phyloP scores from a whole-genome alignment of 2,797 vertebrate species.

The Hippopotamyrus pictus region DNA sequence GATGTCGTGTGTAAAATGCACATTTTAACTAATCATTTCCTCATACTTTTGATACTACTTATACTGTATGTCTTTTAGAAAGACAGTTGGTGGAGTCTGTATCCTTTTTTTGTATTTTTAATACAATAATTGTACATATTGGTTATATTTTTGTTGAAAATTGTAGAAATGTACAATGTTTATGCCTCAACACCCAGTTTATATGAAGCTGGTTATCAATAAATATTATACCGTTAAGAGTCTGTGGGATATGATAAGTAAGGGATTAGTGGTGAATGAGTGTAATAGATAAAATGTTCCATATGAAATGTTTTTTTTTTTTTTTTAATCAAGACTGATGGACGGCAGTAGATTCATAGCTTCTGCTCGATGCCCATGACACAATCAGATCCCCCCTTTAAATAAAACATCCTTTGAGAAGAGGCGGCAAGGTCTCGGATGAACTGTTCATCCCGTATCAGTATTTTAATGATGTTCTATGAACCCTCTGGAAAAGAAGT shows the following conservation, averaged over 20 bases:
- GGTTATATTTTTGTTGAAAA: slow-evolving; percentile 99
- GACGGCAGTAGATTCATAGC: not conserved
- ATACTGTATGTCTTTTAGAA: slow-evolving; percentile 91
- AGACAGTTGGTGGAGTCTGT: slow-evolving; percentile 84
- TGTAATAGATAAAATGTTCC: not conserved
- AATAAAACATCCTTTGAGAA: not conserved
- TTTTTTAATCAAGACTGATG: not conserved
- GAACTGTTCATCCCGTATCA: not conserved
- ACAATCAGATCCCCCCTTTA: not conserved
- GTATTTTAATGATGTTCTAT: not conserved
- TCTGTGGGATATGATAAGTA: not conserved
- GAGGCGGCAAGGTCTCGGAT: not conserved
- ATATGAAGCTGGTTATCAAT: slow-evolving; percentile 98
- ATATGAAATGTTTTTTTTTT: not conserved
- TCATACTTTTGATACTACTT: slow-evolving; percentile 83
- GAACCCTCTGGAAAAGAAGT: not conserved
- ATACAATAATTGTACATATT: slow-evolving; percentile 90
- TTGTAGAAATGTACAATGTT: slow-evolving; percentile 99
- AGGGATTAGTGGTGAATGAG: not conserved
- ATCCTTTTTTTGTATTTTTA: slow-evolving; percentile 89
- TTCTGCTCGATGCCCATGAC: not conserved
- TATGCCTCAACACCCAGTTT: slow-evolving; percentile 99
- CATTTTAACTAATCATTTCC: slow-evolving; percentile 96
- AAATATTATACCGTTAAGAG: slow-evolving; percentile 67
- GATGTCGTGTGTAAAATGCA: slow-evolving; percentile 98